These are phyloP conservation scores for Myopa testacea DNA, from an alignment of 2,888 invertebrate genomes.

Conservation along the genomic window DNA sequence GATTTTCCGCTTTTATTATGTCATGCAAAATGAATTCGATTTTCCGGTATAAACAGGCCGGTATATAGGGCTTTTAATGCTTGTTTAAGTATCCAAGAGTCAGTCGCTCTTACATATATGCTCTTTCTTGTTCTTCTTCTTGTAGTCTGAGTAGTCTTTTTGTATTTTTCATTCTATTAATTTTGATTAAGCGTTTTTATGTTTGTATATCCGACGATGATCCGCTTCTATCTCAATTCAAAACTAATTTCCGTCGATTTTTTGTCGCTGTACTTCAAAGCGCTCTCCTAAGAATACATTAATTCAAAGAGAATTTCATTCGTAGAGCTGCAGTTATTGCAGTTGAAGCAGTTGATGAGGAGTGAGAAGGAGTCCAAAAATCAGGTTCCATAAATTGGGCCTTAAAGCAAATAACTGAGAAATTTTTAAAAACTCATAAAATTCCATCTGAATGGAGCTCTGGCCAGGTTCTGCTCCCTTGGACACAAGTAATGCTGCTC, in stretches of 20 bases:
- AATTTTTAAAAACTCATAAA: conserved; percentile 34
- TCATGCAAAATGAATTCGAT: conserved; percentile 15
- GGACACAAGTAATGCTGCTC: background rate
- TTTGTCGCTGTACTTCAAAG: conserved; percentile 14
- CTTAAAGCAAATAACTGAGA: conserved; percentile 13
- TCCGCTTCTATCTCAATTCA: background rate
- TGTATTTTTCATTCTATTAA: background rate
- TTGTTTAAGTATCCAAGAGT: background rate
- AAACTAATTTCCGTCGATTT: background rate
- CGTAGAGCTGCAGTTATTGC: no score
- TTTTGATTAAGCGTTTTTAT: background rate
- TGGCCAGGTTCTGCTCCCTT: background rate
- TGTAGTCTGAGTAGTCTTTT: background rate
- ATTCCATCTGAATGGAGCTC: background rate
- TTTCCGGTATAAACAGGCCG: background rate
- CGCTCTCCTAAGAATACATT: no score
- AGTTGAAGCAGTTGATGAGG: no score
- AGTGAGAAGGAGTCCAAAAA: background rate
- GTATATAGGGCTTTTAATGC: no score
- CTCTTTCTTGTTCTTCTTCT: background rate
- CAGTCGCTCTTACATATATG: background rate
- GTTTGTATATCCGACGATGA: background rate
- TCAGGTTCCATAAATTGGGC: background rate
- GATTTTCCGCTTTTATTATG: background rate
- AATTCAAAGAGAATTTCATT: background rate